Base-by-base conservation (phyloP, 1,140 invertebrate species). In the Drosophila mayri region DNA sequence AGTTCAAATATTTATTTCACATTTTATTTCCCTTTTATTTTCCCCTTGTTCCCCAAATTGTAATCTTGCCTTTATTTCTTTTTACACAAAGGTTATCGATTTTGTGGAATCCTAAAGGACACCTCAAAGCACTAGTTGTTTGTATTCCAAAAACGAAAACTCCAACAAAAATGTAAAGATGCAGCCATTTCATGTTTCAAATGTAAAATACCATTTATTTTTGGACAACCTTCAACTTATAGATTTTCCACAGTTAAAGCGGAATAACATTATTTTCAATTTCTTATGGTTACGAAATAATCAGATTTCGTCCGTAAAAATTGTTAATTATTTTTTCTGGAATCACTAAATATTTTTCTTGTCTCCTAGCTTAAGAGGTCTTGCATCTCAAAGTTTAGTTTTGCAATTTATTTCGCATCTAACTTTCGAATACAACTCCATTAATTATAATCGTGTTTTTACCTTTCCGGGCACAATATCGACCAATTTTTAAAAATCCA, bases 281-380 rank as follows among this genome's bases (percentile, higher is more conserved):
- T 44, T 44, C 10, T 12, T 44, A 20, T 12, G 41, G 41, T 11
- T 44, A 44, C 18, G 18, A 11, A 44, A 43, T 20, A 9, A 11
- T 10, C 18, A 2, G 1, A 5, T n/a, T 41, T 43, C n/a, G n/a
- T 43, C n/a, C 9, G 9, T 9, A 10, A 4, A n/a, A 3, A 43
- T 43, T 41, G 10, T 11, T 35, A 3, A 11, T 35, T 37, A 4
- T 14, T 37, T 4, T 14, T 20, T 11, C 10, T 20, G 18, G 10
- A 43, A 20, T 43, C 18, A 43, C 20, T 44, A 4, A 9, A 43
- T 5, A 11, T 11, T 18, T 18, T 43, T 4, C 8, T 7, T 20
- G 35, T 25, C 40, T 55, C 11, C 12, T n/a, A 40, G 50, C 8
- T n/a, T 35, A 28, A 65, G 65, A 52, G 46, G 20, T 5, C 12